These are phyloP conservation scores for Ganaspis sp. DNA, from an alignment of 1,140 invertebrate genomes.

Conservation along the genomic window DNA sequence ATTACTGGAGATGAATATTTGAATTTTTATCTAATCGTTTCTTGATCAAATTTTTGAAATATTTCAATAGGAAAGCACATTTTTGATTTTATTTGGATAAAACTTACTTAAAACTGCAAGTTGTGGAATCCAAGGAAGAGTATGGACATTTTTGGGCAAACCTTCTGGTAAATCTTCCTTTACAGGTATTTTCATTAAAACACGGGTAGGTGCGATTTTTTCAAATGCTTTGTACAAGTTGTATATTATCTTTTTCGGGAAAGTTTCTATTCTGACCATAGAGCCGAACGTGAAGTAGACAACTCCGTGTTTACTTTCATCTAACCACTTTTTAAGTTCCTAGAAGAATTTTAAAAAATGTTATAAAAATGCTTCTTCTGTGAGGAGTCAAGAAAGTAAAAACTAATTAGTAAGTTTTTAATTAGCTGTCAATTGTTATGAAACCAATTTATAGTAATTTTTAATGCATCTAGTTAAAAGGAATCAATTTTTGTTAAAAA, in stretches of 20 bases:
- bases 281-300: slow-evolving; percentile 85
- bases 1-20: too few species aligned
- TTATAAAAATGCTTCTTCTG: too few species aligned
- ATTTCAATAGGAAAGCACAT: too few species aligned
- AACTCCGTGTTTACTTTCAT: slow-evolving; percentile 81
- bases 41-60: too few species aligned
- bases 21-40: too few species aligned
- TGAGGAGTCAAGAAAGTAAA: too few species aligned
- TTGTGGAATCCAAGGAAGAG: slow-evolving; percentile 81
- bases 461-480: too few species aligned
- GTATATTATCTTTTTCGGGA: slow-evolving; percentile 51
- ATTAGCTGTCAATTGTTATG: too few species aligned
- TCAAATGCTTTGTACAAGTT: slow-evolving; percentile 57
- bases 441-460: too few species aligned
- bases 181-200: slow-evolving; percentile 60
- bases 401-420: too few species aligned
- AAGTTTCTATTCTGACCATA: slow-evolving; percentile 79
- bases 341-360: too few species aligned
- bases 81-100: not conserved
- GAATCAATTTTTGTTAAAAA: too few species aligned
- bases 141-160: slow-evolving; percentile 79
- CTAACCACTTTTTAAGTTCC: slow-evolving; percentile 81
- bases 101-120: slow-evolving; percentile 79
- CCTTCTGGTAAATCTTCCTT: slow-evolving; percentile 62
- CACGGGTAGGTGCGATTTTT: slow-evolving; percentile 61